Evolutionary conservation across 2,888 invertebrate genomes (phyloP), one percentile per base, ranked within the genome.

Genomic region (Agrotis puta): DNA sequence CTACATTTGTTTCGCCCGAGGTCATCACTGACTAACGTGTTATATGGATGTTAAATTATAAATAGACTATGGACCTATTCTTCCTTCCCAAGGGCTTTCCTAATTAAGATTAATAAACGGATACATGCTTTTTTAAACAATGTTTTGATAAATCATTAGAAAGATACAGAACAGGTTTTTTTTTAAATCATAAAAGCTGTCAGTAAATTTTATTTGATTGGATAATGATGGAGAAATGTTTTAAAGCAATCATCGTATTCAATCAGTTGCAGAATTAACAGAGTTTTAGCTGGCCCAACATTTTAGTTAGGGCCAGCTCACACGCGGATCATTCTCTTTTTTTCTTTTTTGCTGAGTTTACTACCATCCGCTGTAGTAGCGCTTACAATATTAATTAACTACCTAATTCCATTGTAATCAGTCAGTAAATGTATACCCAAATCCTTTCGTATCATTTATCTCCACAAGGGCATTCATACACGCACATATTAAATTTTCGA

Each of bases 1-100:
- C 57, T 64, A 80, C 71, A 56, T 56, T 57, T 81, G 33, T 72
- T 71, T 54, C 18, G 54, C 54, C 70, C 73, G 70, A 74, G 71
- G 79, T 67, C 69, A 69, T 58, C 14, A 39, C 27, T 39, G 56
- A 27, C 51, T 48, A 18, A 58, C 65, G 56, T 57, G 24, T 68
- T 43, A 53, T 62, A 63, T 76, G 24, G 27, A 64, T 64, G 76
- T 45, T 78, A 57, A 48, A 57, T 58, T 62, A 61, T 33, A 43
- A 20, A 61, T 43, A 39, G 62, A 53, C n/a, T 14, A 45, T 27
- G 45, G 2, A 27, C 20, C n/a, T 24, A 3, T 4, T 13, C 33
- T 54, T 27, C 2, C 27, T 56, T 33, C 13, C 13, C 13, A 27
- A 1, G 39, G 39, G 39, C 39, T 39, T 11, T 39, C 2, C 39